These are phyloP conservation scores for Crocodylus rhombifer DNA, from an alignment of 2,797 vertebrate species.

Conservation along the genomic window DNA sequence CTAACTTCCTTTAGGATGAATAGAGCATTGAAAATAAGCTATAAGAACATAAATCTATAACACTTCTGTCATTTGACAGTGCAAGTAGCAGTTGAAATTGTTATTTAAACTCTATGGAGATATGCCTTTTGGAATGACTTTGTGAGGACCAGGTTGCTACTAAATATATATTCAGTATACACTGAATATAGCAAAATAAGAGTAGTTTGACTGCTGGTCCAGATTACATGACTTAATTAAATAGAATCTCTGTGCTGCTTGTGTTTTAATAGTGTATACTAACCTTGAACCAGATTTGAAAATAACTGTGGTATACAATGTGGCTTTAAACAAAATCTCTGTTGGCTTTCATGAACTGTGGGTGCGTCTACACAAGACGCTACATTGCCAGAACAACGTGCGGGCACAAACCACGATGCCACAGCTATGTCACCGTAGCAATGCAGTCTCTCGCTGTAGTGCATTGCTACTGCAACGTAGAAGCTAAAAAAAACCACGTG, in stretches of 20 bases:
- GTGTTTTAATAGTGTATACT: constrained; percentile 68
- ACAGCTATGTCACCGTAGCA: too few relatives aligned
- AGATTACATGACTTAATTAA: constrained; percentile 71
- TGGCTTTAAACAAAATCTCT: constrained; percentile 66
- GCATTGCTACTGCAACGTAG: too few relatives aligned
- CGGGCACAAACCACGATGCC: too few relatives aligned
- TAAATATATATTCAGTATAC: neutral
- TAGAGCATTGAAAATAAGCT: constrained; percentile 3
- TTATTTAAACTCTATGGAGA: constrained; percentile 25
- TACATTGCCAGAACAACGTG: too few relatives aligned
- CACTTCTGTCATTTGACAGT: neutral
- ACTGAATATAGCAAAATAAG: constrained; percentile 10
- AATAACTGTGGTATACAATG: constrained; percentile 76
- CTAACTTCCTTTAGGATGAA: constrained; percentile 61
- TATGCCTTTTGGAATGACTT: constrained; percentile 50
- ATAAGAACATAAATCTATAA: constrained; percentile 57
- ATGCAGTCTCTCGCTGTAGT: too few relatives aligned
- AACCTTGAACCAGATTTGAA: constrained; percentile 66
- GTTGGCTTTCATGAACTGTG: constrained; percentile 6
- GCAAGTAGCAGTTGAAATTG: constrained; percentile 62
- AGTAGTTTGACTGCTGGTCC: constrained; percentile 69
- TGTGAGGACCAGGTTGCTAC: neutral
- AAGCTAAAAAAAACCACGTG: too few relatives aligned
- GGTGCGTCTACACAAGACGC: neutral
- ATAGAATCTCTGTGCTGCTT: constrained; percentile 69